Base-by-base conservation (phyloP, 2,888 invertebrate species). In the Gandaritis pyraliata region DNA sequence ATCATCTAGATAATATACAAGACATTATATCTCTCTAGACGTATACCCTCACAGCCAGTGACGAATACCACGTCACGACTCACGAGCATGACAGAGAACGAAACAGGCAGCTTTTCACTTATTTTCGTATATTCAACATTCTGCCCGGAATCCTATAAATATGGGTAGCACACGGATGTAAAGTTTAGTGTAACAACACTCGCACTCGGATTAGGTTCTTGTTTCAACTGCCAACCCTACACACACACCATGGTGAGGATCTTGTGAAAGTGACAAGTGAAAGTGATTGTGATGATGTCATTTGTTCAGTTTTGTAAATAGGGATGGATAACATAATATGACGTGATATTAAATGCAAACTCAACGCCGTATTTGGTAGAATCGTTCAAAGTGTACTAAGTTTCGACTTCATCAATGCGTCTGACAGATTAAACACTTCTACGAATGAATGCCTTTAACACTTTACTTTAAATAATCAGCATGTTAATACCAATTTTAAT, bases 171-270 rank as follows among this genome's bases (percentile, higher is more conserved):
- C 71, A 73, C 80, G 79, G 79, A 81, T 80, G 83, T 81, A 79
- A 82, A 85, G 80, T 84, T 82, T 87, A 92, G 92, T 92, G 92
- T 91, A 90, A 90, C 87, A 87, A 82, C 90, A 92, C 90, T 90
- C 92, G 92, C 92, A 90, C 89, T 88, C 90, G 82, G 84, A 84
- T 88, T 89, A 89, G 82, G 92, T 92, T 91, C 91, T 89, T 89
- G 88, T 91, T 89, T 87, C 88, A 75, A 81, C 87, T 82, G 80
- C 76, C 83, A 83, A 83, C 81, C 81, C 85, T 78, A 82, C 75
- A 79, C 73, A 78, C 67, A 72, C 81, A 86, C 72, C 78, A 90
- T 92, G 91, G 91, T 92, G 90, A 92, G 91, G 75, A 81, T 71
- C 71, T 33, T 59, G 62, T 65, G 60, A 58, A 48, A 57, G 55